Evolutionary conservation across 2,888 invertebrate species (phyloP), one percentile per base, ranked within the genome.

Genomic region (Cristatella mucedo): DNA sequence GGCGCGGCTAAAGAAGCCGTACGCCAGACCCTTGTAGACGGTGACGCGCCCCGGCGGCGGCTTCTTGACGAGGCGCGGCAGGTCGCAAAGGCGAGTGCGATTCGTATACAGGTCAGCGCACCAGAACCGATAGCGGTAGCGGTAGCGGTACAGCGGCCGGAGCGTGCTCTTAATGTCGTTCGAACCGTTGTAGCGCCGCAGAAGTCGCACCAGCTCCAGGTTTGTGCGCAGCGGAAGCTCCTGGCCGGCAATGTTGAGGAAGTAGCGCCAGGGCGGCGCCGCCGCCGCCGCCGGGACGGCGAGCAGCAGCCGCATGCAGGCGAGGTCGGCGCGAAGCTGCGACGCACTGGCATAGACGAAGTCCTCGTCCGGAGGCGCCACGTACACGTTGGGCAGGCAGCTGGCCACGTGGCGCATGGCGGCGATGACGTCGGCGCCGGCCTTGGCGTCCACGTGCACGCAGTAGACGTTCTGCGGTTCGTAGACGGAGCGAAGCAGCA

Each of bases 161-260:
- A n/a, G n/a, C n/a, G n/a, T n/a, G n/a, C n/a, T n/a, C n/a, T n/a
- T n/a, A n/a, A 52, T 48, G 13, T 48, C 44, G 33, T 53, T 53
- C 3, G 42, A 41, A 4, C 50, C 50, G 32, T 50, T 49, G 21
- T 49, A 30, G 20, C 34, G 29, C 26, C 44, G 41, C 19, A 53
- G 21, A 9, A 49, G 44, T 22, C 36, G 13, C 7, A 52, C 50
- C 16, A 53, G 21, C 40, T 53, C 52, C n/a, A 38, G 19, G 40
- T 54, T 54, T 7, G 49, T 51, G 30, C 46, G 50, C 19, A 53
- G 40, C 9, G 53, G 53, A 26, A 51, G 44, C 33, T 53, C 53
- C 9, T 45, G 46, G 21, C 46, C 53, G 6, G 50, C 48, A 16
- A 54, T 11, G 36, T 53, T 53, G 21, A 53, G 29, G 38, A 46